These are phyloP conservation scores for Australoheros facetus DNA, from an alignment of 2,797 vertebrate species.

Conservation along the genomic window DNA sequence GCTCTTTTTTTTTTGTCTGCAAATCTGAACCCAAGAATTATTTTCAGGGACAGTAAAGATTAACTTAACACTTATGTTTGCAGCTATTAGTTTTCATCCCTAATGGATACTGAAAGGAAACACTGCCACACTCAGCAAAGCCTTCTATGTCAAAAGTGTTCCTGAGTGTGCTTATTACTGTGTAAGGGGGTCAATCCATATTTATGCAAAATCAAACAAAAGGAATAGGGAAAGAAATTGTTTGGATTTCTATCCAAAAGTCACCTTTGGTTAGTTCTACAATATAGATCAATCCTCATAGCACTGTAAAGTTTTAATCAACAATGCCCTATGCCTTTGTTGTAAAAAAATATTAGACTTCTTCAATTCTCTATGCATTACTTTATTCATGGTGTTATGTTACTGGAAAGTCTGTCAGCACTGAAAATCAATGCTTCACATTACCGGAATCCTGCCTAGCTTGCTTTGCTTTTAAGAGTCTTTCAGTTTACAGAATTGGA, in stretches of 20 bases:
- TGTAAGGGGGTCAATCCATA: slow-evolving; percentile 61
- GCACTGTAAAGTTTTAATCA: neutral
- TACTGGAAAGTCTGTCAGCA: slow-evolving; percentile 50
- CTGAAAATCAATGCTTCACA: slow-evolving; percentile 65
- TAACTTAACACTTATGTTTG: slow-evolving; percentile 22
- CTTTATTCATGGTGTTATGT: slow-evolving; percentile 36
- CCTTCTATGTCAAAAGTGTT: slow-evolving; percentile 60
- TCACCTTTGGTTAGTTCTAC: slow-evolving; percentile 21
- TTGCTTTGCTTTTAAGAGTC: slow-evolving; percentile 58
- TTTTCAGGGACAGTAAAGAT: slow-evolving; percentile 32
- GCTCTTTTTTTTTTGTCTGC: neutral
- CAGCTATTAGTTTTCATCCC: slow-evolving; percentile 21
- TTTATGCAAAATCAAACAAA: slow-evolving; percentile 44
- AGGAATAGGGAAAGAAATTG: neutral
- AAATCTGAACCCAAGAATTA: slow-evolving; percentile 22
- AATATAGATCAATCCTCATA: slow-evolving; percentile 11
- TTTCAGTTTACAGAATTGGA: slow-evolving; percentile 29
- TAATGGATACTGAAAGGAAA: slow-evolving; percentile 50
- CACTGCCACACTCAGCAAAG: slow-evolving; percentile 21
- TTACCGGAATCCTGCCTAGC: slow-evolving; percentile 49
- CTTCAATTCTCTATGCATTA: slow-evolving; percentile 26
- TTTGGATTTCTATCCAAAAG: slow-evolving; percentile 9
- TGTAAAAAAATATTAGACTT: slow-evolving; percentile 6
- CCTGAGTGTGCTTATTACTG: slow-evolving; percentile 37
- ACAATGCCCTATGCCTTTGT: neutral